These are phyloP conservation scores for Listronotus bonariensis DNA, from an alignment of 1,140 invertebrate species.

Conservation along the genomic window DNA sequence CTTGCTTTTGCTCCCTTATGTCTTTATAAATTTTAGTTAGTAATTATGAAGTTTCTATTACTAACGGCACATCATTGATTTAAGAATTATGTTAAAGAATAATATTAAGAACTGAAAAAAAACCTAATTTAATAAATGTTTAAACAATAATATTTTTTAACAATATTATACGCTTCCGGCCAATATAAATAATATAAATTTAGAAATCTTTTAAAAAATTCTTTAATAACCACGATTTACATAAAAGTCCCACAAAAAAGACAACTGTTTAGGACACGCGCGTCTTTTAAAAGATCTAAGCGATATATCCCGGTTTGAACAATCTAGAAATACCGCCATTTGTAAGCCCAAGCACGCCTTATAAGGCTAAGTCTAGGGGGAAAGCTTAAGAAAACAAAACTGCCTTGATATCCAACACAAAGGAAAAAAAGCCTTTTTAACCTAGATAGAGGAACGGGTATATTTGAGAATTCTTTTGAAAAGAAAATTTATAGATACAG, in stretches of 20 bases:
- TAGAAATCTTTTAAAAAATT: too few relatives aligned
- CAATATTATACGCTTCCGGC: too few relatives aligned
- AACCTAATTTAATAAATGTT: too few relatives aligned
- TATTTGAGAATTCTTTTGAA: slow-evolving; percentile 6
- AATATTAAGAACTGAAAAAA: too few relatives aligned
- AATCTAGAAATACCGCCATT: slow-evolving; percentile 17
- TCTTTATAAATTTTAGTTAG: too few relatives aligned
- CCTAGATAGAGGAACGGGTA: neutral
- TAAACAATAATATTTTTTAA: too few relatives aligned
- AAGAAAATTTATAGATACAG: neutral
- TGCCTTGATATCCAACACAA: slow-evolving; percentile 4
- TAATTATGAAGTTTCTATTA: too few relatives aligned
- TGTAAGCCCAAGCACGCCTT: slow-evolving; percentile 12
- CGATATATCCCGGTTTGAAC: slow-evolving; percentile 9
- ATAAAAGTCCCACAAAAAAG: neutral
- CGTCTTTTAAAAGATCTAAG: slow-evolving; percentile 17
- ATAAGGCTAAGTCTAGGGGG: slow-evolving; percentile 4
- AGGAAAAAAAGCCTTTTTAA: slow-evolving; percentile 5
- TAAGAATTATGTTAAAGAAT: too few relatives aligned
- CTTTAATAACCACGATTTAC: neutral
- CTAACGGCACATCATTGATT: too few relatives aligned
- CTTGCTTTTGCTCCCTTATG: too few relatives aligned
- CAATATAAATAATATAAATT: too few relatives aligned
- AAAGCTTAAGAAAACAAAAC: slow-evolving; percentile 15
- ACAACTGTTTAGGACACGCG: slow-evolving; percentile 1